A percentile compares a stretch with the other conserved stretches of the same genome.
These are phyloP conservation scores for Gasteruption jaculator DNA, from an alignment of 2,888 invertebrate genomes.

Conservation along the genomic window DNA sequence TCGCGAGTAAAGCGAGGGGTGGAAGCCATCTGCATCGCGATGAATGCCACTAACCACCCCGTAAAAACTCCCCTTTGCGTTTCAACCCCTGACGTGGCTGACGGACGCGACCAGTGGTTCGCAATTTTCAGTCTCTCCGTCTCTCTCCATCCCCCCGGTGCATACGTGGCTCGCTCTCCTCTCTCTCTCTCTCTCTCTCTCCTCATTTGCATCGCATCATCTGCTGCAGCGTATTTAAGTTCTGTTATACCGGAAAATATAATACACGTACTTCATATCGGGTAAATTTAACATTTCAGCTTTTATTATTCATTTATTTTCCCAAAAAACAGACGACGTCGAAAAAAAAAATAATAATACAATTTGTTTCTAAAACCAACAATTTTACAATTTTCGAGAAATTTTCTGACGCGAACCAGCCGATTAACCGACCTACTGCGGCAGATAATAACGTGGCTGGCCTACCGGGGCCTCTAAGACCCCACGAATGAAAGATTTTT, in stretches of 20 bases:
- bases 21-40: conserved; percentile 51
- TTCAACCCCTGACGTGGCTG: conserved; percentile 41
- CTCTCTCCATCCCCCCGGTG: conserved; percentile 5
- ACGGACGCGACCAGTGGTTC: conserved; percentile 43
- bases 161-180: conserved; percentile 9
- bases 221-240: conserved; percentile 26
- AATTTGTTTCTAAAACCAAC: too few species aligned
- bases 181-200: conserved; percentile 11
- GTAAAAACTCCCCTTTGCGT: conserved; percentile 40
- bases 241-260: conserved; percentile 44
- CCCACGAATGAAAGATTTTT: too few species aligned
- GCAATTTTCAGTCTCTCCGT: conserved; percentile 32
- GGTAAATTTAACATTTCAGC: conserved; percentile 28
- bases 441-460: too few species aligned
- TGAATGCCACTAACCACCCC: conserved; percentile 45
- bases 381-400: too few species aligned
- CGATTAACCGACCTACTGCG: too few species aligned
- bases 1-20: too few species aligned
- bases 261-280: conserved; percentile 43
- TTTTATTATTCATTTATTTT: too few species aligned
- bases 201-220: conserved; percentile 11
- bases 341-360: too few species aligned
- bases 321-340: too few species aligned
- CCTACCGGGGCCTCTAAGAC: too few species aligned
- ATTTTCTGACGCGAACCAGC: too few species aligned